These are phyloP conservation scores for Bucorvus abyssinicus DNA, from an alignment of 2,797 vertebrate species.

Conservation along the genomic window DNA sequence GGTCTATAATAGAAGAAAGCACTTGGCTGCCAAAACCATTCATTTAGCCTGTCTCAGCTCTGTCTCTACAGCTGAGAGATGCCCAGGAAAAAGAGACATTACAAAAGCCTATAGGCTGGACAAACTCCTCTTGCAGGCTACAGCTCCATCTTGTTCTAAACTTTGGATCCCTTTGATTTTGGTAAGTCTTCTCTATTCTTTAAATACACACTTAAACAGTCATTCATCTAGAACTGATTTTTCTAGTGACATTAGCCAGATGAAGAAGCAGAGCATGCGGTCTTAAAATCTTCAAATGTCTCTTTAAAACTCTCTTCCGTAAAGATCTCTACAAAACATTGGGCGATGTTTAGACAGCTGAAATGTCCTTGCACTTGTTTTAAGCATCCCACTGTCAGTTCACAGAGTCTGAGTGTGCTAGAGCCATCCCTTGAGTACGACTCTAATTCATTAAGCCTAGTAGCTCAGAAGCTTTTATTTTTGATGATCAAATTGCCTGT, in stretches of 20 bases:
- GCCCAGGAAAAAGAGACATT: background rate
- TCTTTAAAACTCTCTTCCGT: background rate
- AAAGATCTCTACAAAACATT: background rate
- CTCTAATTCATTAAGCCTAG: background rate
- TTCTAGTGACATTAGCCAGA: conserved; percentile 10
- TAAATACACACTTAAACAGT: background rate
- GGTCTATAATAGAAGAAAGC: background rate
- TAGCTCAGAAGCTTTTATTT: background rate
- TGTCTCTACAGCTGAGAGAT: background rate
- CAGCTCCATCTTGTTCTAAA: background rate
- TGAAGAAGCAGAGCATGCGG: background rate
- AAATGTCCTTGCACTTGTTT: background rate
- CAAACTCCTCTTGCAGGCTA: background rate
- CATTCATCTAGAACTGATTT: background rate
- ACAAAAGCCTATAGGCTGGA: background rate
- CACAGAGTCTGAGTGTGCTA: background rate
- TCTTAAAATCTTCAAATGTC: conserved; percentile 1
- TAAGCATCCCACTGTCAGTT: background rate
- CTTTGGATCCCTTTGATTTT: background rate
- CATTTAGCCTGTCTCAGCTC: background rate
- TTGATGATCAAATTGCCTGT: background rate
- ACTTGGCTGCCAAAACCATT: background rate
- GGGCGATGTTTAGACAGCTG: background rate
- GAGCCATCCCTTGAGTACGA: background rate
- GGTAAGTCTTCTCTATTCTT: background rate